Conservation (phyloP, 2,888 invertebrate species). For the Hedya salicella region DNA sequence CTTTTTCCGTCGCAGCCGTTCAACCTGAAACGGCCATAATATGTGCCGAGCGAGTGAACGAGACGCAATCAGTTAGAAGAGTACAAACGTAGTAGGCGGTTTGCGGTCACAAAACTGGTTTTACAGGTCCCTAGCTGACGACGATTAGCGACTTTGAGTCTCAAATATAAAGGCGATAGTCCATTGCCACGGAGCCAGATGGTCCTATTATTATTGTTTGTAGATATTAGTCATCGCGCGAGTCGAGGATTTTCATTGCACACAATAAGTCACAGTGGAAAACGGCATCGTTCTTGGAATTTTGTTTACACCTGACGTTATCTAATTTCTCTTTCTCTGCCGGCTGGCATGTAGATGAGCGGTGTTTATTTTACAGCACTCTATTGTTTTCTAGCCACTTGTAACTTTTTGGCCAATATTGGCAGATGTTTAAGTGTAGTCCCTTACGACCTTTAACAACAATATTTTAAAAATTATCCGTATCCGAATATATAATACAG, state of each 20-base stretch:
- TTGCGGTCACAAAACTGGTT: conserved; percentile 76
- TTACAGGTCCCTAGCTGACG: conserved; percentile 50
- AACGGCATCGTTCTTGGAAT: conserved; percentile 33
- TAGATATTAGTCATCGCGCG: conserved; percentile 63
- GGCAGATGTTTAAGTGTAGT: no score
- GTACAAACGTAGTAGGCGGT: conserved; percentile 56
- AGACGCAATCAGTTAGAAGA: conserved; percentile 52
- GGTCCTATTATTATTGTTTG: conserved; percentile 56
- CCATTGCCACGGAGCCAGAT: conserved; percentile 46
- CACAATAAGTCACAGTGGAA: conserved; percentile 40
- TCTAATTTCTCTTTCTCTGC: conserved; percentile 26
- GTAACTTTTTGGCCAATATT: no score
- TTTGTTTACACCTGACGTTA: conserved; percentile 38
- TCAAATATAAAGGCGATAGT: conserved; percentile 54
- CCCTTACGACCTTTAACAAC: no score
- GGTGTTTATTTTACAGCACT: not conserved
- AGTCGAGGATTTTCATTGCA: conserved; percentile 41
- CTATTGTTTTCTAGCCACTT: not conserved
- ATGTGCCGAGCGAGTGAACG: conserved; percentile 56
- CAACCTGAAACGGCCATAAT: conserved; percentile 71
- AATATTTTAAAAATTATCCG: no score
- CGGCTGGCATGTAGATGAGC: conserved; percentile 26
- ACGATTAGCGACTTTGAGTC: conserved; percentile 56
- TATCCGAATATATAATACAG: no score
- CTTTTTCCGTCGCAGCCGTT: conserved; percentile 53